These are phyloP conservation scores for Conchocele bisecta DNA, from an alignment of 2,888 invertebrate genomes.

Conservation along the genomic window DNA sequence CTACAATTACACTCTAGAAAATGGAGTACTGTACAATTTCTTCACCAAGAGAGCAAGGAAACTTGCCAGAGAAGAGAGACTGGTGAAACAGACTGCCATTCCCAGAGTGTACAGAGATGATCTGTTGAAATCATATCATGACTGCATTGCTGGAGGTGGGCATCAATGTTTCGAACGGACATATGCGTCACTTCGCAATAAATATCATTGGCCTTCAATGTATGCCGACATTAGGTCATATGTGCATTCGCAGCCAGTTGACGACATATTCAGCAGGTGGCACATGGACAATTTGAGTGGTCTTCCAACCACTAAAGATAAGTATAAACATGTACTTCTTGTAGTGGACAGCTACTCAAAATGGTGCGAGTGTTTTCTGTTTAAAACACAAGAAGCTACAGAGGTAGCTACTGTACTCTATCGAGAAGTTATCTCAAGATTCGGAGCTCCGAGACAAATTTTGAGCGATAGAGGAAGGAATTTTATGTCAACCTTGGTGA, in stretches of 20 bases:
- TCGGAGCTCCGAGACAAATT: conserved; percentile 26
- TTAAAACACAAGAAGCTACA: conserved; percentile 20
- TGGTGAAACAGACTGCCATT: conserved; percentile 9
- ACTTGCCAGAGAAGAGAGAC: conserved; percentile 3
- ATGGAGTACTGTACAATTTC: background rate
- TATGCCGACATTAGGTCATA: conserved; percentile 32
- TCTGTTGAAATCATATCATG: conserved; percentile 42
- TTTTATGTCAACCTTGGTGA: conserved; percentile 42
- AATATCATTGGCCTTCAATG: conserved; percentile 60
- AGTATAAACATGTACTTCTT: conserved; percentile 45
- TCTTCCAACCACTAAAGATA: conserved; percentile 34
- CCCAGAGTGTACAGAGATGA: conserved; percentile 27
- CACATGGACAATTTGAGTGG: conserved; percentile 55
- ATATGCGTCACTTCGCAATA: conserved; percentile 38
- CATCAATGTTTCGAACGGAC: conserved; percentile 58
- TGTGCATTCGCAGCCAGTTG: conserved; percentile 30
- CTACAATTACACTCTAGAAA: background rate
- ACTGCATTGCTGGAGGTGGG: conserved; percentile 38
- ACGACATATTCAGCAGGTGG: conserved; percentile 26
- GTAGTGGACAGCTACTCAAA: conserved; percentile 51
- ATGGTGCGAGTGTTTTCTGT: conserved; percentile 43
- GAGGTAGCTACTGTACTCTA: conserved; percentile 44
- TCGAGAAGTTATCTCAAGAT: conserved; percentile 31
- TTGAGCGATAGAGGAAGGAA: conserved; percentile 36
- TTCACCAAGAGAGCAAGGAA: conserved; percentile 7